A percentile compares a stretch with the other conserved stretches of the same genome.
Conservation (phyloP, 2,888 invertebrate species). For the Brachypterus glaber region DNA sequence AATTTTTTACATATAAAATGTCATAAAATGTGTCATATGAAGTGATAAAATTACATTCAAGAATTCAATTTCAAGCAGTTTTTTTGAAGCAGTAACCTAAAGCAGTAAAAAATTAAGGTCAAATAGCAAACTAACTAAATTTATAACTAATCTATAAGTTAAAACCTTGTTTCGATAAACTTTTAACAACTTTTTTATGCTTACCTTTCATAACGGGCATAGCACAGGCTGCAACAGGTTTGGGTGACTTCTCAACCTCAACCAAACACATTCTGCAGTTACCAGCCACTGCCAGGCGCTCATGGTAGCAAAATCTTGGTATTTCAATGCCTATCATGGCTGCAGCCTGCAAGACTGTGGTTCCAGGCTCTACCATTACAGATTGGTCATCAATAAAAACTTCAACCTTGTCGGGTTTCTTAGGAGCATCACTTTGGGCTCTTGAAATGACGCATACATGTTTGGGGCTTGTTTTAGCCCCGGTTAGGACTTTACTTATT, state of each 20-base stretch:
- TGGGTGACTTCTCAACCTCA: constrained; percentile 96
- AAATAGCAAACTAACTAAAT: no score
- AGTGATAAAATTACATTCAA: no score
- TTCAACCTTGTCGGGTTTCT: constrained; percentile 65
- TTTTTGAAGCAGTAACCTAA: no score
- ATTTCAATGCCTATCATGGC: constrained; percentile 94
- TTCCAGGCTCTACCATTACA: constrained; percentile 89
- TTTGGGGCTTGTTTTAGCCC: constrained; percentile 34
- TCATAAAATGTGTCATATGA: no score
- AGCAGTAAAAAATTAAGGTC: no score
- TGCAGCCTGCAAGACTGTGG: constrained; percentile 93
- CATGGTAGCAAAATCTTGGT: constrained; percentile 98
- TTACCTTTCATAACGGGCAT: constrained; percentile 98
- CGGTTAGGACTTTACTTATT: constrained; percentile 54
- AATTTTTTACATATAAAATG: no score
- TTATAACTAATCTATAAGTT: no score
- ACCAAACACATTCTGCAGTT: constrained; percentile 99
- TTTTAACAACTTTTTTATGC: background rate
- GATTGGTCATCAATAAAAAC: constrained; percentile 96
- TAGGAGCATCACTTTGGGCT: constrained; percentile 28
- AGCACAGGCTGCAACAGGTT: constrained; percentile 97
- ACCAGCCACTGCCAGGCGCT: constrained; percentile 94
- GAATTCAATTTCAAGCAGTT: no score
- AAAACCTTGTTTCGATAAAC: no score
- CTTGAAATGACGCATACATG: constrained; percentile 28